Percentiles rank a stretch among this genome's conserved stretches.
These are phyloP conservation scores for Chromobotia macracanthus DNA, from an alignment of 2,797 vertebrate genomes.

Conservation along the genomic window DNA sequence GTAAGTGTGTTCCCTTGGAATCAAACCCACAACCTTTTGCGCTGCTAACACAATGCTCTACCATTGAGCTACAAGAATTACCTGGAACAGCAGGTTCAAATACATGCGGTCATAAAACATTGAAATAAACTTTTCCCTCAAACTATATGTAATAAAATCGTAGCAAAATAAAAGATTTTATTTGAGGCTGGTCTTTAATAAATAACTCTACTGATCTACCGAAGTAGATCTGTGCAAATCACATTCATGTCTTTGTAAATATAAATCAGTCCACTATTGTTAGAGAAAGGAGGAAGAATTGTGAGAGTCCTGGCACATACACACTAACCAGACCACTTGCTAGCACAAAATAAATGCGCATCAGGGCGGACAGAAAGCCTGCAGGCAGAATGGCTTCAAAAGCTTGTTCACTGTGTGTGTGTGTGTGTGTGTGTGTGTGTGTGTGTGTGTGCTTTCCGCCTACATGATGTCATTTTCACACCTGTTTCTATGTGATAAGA, in stretches of 20 bases:
- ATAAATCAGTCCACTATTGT: conserved; percentile 4
- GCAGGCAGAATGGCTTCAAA: conserved; percentile 42
- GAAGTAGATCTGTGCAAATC: background rate
- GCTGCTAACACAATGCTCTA: no score
- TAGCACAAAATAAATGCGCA: conserved; percentile 42
- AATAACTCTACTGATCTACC: background rate
- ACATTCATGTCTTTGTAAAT: conserved; percentile 20
- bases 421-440: conserved; percentile 1
- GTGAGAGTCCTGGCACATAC: background rate
- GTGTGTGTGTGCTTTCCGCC: conserved; percentile 25
- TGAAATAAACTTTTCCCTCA: no score
- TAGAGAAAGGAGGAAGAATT: conserved; percentile 16
- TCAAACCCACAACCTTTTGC: no score
- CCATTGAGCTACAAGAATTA: no score
- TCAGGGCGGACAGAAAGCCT: conserved; percentile 36
- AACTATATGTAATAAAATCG: background rate
- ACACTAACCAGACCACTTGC: conserved; percentile 31
- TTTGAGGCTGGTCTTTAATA: conserved; percentile 3
- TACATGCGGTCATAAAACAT: background rate
- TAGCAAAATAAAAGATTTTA: background rate
- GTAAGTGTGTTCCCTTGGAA: no score
- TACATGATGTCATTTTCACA: conserved; percentile 60
- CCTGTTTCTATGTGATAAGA: conserved; percentile 60
- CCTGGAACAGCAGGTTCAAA: background rate
- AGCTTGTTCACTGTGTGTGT: conserved; percentile 16